Evolutionary conservation across 2,113 vertebrate genomes (phyloP), one percentile per base, ranked within the genome.

Genomic region (Taurulus bubalis): DNA sequence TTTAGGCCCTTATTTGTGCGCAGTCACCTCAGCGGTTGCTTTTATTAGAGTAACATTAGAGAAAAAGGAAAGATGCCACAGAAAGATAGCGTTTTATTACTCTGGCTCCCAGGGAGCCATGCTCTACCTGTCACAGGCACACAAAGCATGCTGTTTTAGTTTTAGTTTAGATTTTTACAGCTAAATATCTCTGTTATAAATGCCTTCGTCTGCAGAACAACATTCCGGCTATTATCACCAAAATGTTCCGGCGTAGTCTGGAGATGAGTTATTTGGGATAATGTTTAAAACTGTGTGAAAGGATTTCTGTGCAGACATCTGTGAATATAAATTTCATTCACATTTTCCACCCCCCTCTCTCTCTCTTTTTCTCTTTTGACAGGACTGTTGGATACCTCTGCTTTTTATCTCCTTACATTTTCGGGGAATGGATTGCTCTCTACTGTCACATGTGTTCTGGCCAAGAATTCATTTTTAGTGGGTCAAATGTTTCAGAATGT

Each of bases 41-140:
- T 96, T 98, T 99, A 98, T 98, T 97, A 98, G 95, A 95, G 96
- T 94, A 93, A 95, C 95, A 96, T 96, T 96, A 96, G 94, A 96
- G 95, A 94, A 94, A 94, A 90, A 96, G 95, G 94, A 95, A 97
- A 95, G 94, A 94, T 91, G 95, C 95, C 91, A 95, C 91, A 91
- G 95, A 95, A 95, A 96, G 95, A 97, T 95, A 94, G 95, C 95
- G 90, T 96, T 96, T 96, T 96, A 96, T 97, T 97, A 96, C 97
- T 96, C 94, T 94, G 92, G 96, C 95, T 96, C 96, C 96, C 96
- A 96, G 96, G 96, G 96, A 97, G 96, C 95, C 76, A 83, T 94
- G 96, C 95, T 95, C 95, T 96, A 95, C 95, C 96, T 97, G 96
- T 97, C 97, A 97, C 93, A 89, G 93, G 91, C 92, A 94, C 95